Conservation (phyloP, 2,113 vertebrate genomes). For the Lycocorax pyrrhopterus region DNA sequence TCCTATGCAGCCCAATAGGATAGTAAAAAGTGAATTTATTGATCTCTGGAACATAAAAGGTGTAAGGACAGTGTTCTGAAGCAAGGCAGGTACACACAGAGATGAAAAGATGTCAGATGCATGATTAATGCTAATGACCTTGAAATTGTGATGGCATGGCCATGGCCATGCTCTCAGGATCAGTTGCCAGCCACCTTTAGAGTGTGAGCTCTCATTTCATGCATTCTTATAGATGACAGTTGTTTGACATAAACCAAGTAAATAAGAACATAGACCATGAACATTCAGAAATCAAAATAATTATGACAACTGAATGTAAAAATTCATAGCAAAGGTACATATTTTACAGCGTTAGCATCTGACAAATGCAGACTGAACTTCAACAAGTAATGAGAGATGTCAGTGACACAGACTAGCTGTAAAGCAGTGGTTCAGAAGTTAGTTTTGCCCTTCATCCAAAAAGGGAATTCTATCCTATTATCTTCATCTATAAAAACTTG, state of each 20-base stretch:
- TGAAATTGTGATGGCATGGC: not conserved
- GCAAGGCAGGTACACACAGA: not conserved
- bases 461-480: not conserved
- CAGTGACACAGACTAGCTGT: not conserved
- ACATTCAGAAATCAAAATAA: not conserved
- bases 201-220: not conserved
- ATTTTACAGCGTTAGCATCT: not conserved
- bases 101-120: not conserved
- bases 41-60: not conserved
- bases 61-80: not conserved
- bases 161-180: not conserved
- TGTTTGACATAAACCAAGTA: not conserved
- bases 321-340: not conserved
- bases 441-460: not conserved
- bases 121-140: not conserved
- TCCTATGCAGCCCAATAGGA: not conserved
- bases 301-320: not conserved
- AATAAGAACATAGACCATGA: not conserved
- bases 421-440: not conserved
- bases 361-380: not conserved
- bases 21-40: not conserved
- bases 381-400: not conserved
- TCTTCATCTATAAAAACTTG: not conserved
- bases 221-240: not conserved
- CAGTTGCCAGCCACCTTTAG: not conserved